A percentile compares a stretch with the other conserved stretches of the same genome.
Conservation (phyloP, 92 coral and sea anemone genomes). For the Parazoanthus atlanticus region DNA sequence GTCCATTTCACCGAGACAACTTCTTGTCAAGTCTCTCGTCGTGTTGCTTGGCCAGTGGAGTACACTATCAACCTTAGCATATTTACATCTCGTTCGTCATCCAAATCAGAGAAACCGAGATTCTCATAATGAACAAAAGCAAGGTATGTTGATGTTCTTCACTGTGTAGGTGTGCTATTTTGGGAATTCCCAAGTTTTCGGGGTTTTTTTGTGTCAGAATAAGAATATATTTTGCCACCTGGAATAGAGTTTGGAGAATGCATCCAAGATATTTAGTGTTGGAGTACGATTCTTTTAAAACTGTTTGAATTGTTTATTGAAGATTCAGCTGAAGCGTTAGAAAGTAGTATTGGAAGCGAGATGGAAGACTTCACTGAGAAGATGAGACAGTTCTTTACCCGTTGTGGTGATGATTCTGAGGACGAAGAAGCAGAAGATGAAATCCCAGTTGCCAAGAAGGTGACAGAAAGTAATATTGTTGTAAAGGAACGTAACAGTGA, state of each 20-base stretch:
- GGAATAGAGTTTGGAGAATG: not conserved
- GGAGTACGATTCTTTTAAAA: not conserved
- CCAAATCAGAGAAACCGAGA: not conserved
- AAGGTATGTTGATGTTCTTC: not conserved
- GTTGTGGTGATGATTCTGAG: constrained; percentile 34
- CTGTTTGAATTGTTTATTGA: not conserved
- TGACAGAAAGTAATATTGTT: constrained; percentile 6
- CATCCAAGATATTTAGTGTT: not conserved
- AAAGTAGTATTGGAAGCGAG: not conserved
- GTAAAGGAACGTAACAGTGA: constrained; percentile 10
- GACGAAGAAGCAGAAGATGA: constrained; percentile 11
- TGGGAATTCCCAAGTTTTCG: not conserved
- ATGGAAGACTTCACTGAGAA: constrained; percentile 32
- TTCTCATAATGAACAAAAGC: not conserved
- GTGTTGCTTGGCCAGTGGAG: constrained; percentile 47
- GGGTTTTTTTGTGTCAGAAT: not conserved
- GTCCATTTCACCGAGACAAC: constrained; percentile 15
- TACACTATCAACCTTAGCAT: constrained; percentile 35
- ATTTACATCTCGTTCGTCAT: constrained; percentile 27
- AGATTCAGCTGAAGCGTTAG: not conserved
- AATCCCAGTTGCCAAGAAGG: not conserved
- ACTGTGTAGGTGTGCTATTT: not conserved
- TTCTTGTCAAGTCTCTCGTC: constrained; percentile 41
- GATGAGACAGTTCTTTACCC: constrained; percentile 32
- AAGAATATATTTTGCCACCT: not conserved